Base-by-base conservation (phyloP, 2,797 vertebrate species). In the Brachymystax lenok region DNA sequence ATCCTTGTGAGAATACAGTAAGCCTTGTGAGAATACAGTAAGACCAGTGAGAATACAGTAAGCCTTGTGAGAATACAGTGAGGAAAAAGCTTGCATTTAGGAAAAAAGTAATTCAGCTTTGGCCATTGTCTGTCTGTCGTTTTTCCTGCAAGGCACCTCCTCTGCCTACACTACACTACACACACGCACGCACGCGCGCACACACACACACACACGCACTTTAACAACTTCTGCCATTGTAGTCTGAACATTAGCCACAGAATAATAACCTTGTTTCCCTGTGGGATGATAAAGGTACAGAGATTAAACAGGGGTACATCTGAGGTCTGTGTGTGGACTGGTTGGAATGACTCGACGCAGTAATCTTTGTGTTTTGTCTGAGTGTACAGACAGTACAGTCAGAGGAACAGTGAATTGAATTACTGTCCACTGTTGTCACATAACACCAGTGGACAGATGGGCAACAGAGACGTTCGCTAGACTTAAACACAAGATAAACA, bases 341-440 rank as follows among this genome's bases (percentile, higher is more conserved):
- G 17, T 4, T 2, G 52, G 4, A n/a, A 6, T 17, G 52, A 16
- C 5, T 86, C 84, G 91, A 92, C 92, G 90, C 91, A 92, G 91
- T 91, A 91, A 91, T 90, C 86, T 56, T 19, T 88, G 76, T 90
- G 83, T 87, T 87, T 76, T 78, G 87, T 87, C 79, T 86, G 84
- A 78, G 74, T 79, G n/a, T 79, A 51, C 80, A 81, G 79, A 89
- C 89, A 85, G 80, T 86, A 84, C 87, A 90, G 78, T n/a, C 40
- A 68, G 87, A 83, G 75, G 77, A 12, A 46, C 40, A 3, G 40
- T 46, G 35, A 12, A 12, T 12, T 46, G 8, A 46, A 46, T 46
- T 46, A 10, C 10, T 2, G 10, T 10, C 12, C 85, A 24, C 24
- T 24, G 84, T 86, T 83, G 59, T 72, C 69, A n/a, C 69, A 24